Evolutionary conservation across 1,140 invertebrate species (phyloP).

Genomic region (Lepidurus couesii): DNA sequence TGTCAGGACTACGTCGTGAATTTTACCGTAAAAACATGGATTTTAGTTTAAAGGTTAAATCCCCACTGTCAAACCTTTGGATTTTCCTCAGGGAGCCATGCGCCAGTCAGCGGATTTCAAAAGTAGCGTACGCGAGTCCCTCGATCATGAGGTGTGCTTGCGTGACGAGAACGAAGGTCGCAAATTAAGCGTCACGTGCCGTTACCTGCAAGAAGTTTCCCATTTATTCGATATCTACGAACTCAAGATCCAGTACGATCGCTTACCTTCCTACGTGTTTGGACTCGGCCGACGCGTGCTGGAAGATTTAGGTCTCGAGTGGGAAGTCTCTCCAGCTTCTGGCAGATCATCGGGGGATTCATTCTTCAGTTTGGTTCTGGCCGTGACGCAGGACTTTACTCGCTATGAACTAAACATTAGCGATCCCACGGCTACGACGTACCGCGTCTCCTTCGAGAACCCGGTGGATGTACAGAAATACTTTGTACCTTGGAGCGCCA

Average conservation of each 20-base stretch:
- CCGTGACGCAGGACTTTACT: not conserved
- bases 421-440: not conserved
- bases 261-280: not conserved
- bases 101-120: not conserved
- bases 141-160: not conserved
- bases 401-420: constrained; percentile 4
- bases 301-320: not conserved
- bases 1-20: constrained; percentile 18
- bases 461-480: not conserved
- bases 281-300: not conserved
- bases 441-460: not conserved
- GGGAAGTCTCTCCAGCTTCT: not conserved
- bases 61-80: not conserved
- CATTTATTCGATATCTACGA: not conserved
- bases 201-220: constrained; percentile 10
- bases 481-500: constrained; percentile 3
- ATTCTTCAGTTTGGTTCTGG: not conserved
- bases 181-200: constrained; percentile 4
- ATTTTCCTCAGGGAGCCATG: not conserved
- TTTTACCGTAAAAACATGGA: not conserved
- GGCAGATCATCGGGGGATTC: not conserved
- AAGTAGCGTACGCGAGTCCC: not conserved
- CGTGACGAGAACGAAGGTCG: constrained; percentile 5
- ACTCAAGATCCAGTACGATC: not conserved
- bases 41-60: not conserved